phyloP scores from a whole-genome alignment of 1,140 invertebrate species.

The Hyles euphorbiae region DNA sequence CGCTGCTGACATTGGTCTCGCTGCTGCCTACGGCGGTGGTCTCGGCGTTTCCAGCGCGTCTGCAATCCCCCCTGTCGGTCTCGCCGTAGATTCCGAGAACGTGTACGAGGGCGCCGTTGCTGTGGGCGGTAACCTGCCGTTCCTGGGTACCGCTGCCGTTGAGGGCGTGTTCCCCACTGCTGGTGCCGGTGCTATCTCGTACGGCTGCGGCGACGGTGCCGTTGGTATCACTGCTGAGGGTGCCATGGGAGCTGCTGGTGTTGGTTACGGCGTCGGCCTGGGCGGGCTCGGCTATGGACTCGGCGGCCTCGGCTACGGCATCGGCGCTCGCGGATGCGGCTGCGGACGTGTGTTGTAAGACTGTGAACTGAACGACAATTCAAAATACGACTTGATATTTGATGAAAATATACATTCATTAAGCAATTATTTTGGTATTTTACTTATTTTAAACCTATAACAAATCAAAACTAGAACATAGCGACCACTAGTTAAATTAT shows the following conservation, averaged over 20 bases:
- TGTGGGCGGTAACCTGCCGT: no score
- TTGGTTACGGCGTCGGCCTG: not conserved
- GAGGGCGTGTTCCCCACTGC: constrained; percentile 28
- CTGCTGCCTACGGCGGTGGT: constrained; percentile 9
- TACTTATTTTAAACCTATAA: no score
- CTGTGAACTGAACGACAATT: no score
- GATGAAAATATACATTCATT: no score
- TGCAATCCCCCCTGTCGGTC: constrained; percentile 29
- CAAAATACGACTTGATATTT: no score
- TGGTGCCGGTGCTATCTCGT: constrained; percentile 27
- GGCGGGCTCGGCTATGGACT: not conserved
- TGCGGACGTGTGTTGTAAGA: constrained; percentile 9
- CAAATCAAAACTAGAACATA: no score
- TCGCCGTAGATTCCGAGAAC: constrained; percentile 23
- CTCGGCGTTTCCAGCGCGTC: constrained; percentile 28
- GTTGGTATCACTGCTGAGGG: constrained; percentile 7
- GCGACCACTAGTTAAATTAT: no score
- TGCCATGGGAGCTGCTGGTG: not conserved
- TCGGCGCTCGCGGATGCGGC: constrained; percentile 21
- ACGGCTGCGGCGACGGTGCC: constrained; percentile 25
- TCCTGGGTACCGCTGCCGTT: constrained; percentile 7
- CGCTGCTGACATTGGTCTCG: not conserved
- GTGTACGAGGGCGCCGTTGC: constrained; percentile 1
- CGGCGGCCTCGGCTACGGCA: not conserved
- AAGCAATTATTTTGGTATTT: no score